phyloP scores from a whole-genome alignment of 2,113 vertebrate genomes.

The Felis catus region F.catus_Fca126_mat1.0 CM031421.1:97232501-97233000 shows the following conservation, averaged over 20 bases:
- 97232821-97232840: background rate
- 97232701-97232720: background rate
- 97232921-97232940: background rate
- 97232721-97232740: background rate
- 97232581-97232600: background rate
- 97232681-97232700: background rate
- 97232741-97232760: background rate
- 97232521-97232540: background rate
- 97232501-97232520: background rate
- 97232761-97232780: background rate
- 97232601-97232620: accelerated
- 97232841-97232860: background rate
- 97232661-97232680: background rate
- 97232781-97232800: background rate
- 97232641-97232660: background rate
- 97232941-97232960: accelerated
- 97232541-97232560: background rate
- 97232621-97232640: background rate
- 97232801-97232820: no score
- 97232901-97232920: background rate
- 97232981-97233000: no score
- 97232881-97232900: background rate
- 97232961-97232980: accelerated
- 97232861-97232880: accelerated
- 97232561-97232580: background rate